Evolutionary conservation across 1,140 invertebrate genomes (phyloP).

Genomic region (Coelopa frigida): DNA sequence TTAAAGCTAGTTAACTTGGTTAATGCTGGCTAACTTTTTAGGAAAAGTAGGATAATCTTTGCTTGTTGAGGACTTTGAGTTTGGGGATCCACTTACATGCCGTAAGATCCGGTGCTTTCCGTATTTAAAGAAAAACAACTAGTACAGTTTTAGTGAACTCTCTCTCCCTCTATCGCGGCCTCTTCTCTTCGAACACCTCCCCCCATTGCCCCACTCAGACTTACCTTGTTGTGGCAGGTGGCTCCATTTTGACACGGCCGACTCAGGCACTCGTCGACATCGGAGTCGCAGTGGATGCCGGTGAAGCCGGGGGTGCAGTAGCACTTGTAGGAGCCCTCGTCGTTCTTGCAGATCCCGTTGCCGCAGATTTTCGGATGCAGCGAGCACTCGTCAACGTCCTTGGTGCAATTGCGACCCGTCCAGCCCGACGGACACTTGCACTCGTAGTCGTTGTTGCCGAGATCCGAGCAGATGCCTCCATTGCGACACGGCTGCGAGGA

Average conservation of each 20-base stretch:
- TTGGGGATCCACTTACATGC: conserved; percentile 43
- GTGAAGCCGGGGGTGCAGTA: conserved; percentile 80
- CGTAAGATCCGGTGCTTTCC: conserved; percentile 45
- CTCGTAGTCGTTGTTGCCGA: conserved; percentile 55
- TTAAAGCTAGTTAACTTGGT: too few relatives aligned
- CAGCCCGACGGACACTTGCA: conserved; percentile 74
- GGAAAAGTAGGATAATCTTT: too few relatives aligned
- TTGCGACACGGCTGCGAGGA: conserved; percentile 57
- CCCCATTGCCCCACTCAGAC: conserved; percentile 7
- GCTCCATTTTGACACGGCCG: conserved; percentile 83
- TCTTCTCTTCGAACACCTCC: neutral
- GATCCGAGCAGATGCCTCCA: conserved; percentile 55
- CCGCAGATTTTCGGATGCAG: conserved; percentile 58
- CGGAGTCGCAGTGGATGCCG: conserved; percentile 71
- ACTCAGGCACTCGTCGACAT: conserved; percentile 83
- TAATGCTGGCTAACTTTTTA: too few relatives aligned
- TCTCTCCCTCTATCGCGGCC: neutral
- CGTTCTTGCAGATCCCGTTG: conserved; percentile 76
- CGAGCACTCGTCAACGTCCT: conserved; percentile 73
- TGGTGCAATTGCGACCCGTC: conserved; percentile 61
- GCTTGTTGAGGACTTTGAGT: too few relatives aligned
- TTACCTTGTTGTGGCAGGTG: conserved; percentile 67
- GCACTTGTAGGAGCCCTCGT: conserved; percentile 70
- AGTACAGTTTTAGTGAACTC: conserved; percentile 32
- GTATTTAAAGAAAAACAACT: conserved; percentile 45